phyloP scores from a whole-genome alignment of 2,797 vertebrate species.

The Sternotherus odoratus region DNA sequence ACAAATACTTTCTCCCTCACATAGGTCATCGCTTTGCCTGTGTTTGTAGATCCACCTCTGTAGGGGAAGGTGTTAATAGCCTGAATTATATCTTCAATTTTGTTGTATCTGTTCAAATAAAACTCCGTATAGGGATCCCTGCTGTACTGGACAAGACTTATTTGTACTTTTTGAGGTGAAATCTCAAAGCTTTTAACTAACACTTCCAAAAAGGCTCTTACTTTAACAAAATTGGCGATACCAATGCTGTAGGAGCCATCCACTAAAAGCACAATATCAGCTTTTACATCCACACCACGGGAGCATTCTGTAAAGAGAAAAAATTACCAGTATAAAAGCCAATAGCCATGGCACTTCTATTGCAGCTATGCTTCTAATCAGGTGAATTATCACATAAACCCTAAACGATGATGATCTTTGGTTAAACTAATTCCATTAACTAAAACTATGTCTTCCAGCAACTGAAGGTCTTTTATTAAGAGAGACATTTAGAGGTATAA shows the following conservation, averaged over 20 bases:
- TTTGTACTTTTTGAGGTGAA: slow-evolving; percentile 91
- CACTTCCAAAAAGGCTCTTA: slow-evolving; percentile 95
- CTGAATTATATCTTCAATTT: slow-evolving; percentile 88
- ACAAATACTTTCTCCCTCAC: slow-evolving; percentile 94
- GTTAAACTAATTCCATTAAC: neutral
- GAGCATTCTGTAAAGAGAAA: slow-evolving; percentile 90
- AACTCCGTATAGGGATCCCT: slow-evolving; percentile 96
- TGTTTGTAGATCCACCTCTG: slow-evolving; percentile 97
- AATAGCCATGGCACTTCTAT: neutral
- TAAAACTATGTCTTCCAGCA: neutral
- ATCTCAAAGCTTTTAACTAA: slow-evolving; percentile 96
- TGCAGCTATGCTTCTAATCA: neutral
- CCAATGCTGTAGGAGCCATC: slow-evolving; percentile 99
- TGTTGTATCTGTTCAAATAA: slow-evolving; percentile 90
- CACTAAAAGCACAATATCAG: slow-evolving; percentile 96
- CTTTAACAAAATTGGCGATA: slow-evolving; percentile 96
- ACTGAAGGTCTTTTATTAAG: neutral
- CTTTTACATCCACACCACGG: slow-evolving; percentile 93
- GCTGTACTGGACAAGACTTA: slow-evolving; percentile 98
- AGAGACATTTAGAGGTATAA: neutral
- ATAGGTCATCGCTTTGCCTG: slow-evolving; percentile 96
- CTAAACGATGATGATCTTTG: neutral
- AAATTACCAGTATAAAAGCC: slow-evolving; percentile 24
- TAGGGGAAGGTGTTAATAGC: slow-evolving; percentile 95
- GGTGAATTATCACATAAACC: neutral